Evolutionary conservation across 1,140 invertebrate genomes (phyloP), one percentile per base, ranked within the genome.

Genomic region (Diachasmimorpha longicaudata): DNA sequence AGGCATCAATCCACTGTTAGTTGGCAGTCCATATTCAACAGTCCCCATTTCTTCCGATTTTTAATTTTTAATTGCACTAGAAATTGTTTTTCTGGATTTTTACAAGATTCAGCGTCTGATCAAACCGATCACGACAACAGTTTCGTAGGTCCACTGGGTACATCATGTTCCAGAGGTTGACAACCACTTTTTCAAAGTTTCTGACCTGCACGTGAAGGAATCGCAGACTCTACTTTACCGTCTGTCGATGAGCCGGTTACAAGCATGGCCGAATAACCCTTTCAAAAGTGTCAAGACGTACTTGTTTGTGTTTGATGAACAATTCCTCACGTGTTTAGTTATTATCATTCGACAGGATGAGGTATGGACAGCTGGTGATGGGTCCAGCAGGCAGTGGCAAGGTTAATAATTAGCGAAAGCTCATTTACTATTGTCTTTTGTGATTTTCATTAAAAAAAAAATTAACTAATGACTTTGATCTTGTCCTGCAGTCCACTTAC

Each of bases 361-460:
- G 96, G 42, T 99, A 96, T 83, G 97, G 94, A n/a, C 97, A 99
- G 86, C 88, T 99, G 77, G 95, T 99, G 31, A 95, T 99, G 80
- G 98, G 98, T 5, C 97, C 97, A 16, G 97, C 98, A 1, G 98
- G 98, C 1, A 95, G 96, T 89, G 98, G 98, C 72, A 98, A 98
- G 91, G 95, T 96, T 91, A 79, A 69, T 77, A 16, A 36, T 42
- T 21, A 31, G 31, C 2, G 31, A 31, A 31, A 31, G 31, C n/a
- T n/a, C n/a, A n/a, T n/a, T n/a, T n/a, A n/a, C n/a, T n/a, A n/a
- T n/a, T n/a, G n/a, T n/a, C n/a, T n/a, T n/a, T n/a, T n/a, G n/a
- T n/a, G n/a, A n/a, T n/a, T n/a, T n/a, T n/a, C n/a, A 31, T 31
- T 31, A 6, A 31, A 31, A 31, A 31, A 31, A 31, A 31, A 31